Evolutionary conservation across 2,888 invertebrate species (phyloP).

Genomic region (Drosophila subquinaria): DNA sequence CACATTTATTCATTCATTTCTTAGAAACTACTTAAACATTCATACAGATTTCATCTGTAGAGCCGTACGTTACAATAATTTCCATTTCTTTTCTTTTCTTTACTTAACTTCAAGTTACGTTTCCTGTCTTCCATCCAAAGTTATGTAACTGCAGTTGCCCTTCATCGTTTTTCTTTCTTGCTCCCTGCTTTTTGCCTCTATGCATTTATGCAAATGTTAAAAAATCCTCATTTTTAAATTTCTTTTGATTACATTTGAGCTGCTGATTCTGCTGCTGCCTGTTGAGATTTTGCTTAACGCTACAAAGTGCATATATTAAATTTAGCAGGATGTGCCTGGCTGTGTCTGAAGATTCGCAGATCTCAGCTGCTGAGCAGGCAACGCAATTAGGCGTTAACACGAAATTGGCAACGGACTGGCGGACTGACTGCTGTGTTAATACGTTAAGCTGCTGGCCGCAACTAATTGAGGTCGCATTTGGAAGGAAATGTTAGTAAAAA

Average conservation of each 20-base stretch:
- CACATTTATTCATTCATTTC: constrained; percentile 18
- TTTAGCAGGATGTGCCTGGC: background rate
- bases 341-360: background rate
- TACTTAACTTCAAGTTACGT: constrained; percentile 12
- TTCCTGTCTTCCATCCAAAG: constrained; percentile 12
- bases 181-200: constrained; percentile 16
- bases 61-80: constrained; percentile 15
- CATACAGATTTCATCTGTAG: constrained; percentile 25
- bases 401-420: constrained; percentile 29
- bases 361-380: constrained; percentile 12
- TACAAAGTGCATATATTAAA: constrained; percentile 47
- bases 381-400: constrained; percentile 35
- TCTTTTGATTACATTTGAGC: constrained; percentile 61
- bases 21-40: constrained; percentile 28
- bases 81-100: constrained; percentile 9
- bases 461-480: constrained; percentile 47
- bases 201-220: constrained; percentile 65
- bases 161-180: constrained; percentile 3
- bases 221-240: constrained; percentile 51
- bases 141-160: constrained; percentile 49
- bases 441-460: constrained; percentile 27
- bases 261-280: constrained; percentile 24
- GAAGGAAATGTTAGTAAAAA: constrained; percentile 46
- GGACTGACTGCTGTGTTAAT: constrained; percentile 36
- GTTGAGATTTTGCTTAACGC: constrained; percentile 31